phyloP scores from a whole-genome alignment of 1,140 invertebrate genomes.

The Brachystomella parvula region DNA sequence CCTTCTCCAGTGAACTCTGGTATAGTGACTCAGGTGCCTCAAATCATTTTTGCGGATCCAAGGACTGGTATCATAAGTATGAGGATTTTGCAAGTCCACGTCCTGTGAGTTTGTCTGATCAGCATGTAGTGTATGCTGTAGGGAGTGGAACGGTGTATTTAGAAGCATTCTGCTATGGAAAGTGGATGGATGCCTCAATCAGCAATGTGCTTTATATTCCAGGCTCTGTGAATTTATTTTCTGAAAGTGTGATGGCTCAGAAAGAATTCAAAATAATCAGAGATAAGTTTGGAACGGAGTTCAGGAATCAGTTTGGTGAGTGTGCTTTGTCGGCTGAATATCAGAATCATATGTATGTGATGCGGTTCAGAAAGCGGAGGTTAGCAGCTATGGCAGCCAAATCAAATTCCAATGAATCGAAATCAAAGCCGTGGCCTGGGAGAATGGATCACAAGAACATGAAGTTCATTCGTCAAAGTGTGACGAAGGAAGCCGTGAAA shows the following conservation, averaged over 20 bases:
- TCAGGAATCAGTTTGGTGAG: not conserved
- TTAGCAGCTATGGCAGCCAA: not conserved
- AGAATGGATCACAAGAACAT: conserved; percentile 22
- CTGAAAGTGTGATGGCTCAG: conserved; percentile 10
- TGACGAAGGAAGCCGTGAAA: conserved; percentile 11
- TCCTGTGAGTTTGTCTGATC: not conserved
- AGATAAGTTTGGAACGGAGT: not conserved
- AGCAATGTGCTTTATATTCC: conserved; percentile 13
- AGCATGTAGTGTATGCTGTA: conserved; percentile 1
- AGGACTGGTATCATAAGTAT: not conserved
- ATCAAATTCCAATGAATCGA: too few relatives aligned
- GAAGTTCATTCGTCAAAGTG: conserved; percentile 15
- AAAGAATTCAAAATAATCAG: conserved; percentile 14
- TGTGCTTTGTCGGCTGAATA: not conserved
- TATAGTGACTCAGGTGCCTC: not conserved
- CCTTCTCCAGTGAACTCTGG: not conserved
- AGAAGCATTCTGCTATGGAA: not conserved
- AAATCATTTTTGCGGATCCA: not conserved
- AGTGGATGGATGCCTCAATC: conserved; percentile 7
- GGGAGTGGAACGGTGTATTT: conserved; percentile 17
- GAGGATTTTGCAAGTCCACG: not conserved
- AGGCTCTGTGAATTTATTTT: conserved; percentile 16
- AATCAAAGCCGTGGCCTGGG: conserved; percentile 17
- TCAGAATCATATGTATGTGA: not conserved
- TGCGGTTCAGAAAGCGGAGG: not conserved